A percentile compares a stretch with the other conserved stretches of the same genome.
phyloP scores from a whole-genome alignment of 92 coral and sea anemone species.

The Actinostola sp. region DNA sequence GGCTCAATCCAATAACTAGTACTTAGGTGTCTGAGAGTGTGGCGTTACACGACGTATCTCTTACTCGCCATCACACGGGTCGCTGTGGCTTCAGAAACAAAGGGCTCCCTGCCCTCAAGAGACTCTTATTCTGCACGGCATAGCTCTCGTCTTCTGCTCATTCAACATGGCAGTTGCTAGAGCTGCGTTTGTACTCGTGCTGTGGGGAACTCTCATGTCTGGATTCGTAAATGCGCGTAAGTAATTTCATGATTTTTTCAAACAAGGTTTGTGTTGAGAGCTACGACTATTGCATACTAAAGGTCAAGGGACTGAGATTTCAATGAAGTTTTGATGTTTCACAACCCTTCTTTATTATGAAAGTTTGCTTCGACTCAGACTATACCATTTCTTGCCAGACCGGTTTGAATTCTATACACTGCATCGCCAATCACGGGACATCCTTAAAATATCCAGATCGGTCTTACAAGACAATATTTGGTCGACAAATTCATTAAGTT shows the following conservation, averaged over 20 bases:
- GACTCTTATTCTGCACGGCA: conserved; percentile 4
- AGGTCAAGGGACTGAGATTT: conserved; percentile 31
- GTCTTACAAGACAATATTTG: not conserved
- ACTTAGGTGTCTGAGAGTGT: conserved; percentile 30
- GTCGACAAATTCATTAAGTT: too few species aligned
- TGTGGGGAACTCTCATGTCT: conserved; percentile 17
- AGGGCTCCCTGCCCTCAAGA: conserved; percentile 28
- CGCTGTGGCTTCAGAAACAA: conserved; percentile 20
- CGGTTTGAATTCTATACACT: too few species aligned
- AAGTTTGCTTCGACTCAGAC: not conserved
- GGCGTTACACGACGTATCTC: conserved; percentile 29
- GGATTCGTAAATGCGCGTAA: conserved; percentile 25
- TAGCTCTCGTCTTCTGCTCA: conserved; percentile 17
- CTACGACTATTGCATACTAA: conserved; percentile 7
- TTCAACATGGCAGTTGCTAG: conserved; percentile 23
- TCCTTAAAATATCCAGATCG: not conserved
- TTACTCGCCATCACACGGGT: conserved; percentile 18
- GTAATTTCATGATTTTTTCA: not conserved
- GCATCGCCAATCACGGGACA: too few species aligned
- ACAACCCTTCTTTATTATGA: conserved; percentile 12
- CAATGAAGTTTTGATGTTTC: conserved; percentile 2
- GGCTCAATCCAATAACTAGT: not conserved
- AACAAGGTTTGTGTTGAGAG: conserved; percentile 4
- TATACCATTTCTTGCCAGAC: too few species aligned
- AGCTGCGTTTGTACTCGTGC: conserved; percentile 14